These are phyloP conservation scores for Apeltes quadracus DNA, from an alignment of 2,113 vertebrate genomes.

Conservation along the genomic window DNA sequence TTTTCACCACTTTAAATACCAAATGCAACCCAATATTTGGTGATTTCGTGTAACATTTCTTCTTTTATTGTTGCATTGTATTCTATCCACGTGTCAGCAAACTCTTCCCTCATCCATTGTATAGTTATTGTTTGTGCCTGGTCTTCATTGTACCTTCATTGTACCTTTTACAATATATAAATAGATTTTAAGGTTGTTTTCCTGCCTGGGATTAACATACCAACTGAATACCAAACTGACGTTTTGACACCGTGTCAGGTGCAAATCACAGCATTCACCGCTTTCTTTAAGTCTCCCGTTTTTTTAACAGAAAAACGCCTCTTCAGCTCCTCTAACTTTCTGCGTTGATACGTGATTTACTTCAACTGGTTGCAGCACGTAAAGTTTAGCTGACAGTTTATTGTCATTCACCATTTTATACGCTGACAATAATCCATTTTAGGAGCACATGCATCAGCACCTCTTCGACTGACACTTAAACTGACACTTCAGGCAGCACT, in stretches of 20 bases:
- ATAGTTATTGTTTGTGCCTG: background rate
- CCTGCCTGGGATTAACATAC: background rate
- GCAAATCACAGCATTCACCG: too few relatives aligned
- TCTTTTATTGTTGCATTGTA: background rate
- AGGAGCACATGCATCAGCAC: conserved; percentile 3
- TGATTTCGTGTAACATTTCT: background rate
- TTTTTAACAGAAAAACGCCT: background rate
- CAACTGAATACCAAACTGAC: background rate
- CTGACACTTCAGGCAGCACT: background rate
- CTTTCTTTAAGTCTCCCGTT: conserved; percentile 8
- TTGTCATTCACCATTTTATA: conserved; percentile 2
- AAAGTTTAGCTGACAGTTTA: conserved; percentile 1
- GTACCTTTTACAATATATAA: background rate
- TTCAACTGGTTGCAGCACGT: background rate
- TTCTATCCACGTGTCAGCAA: background rate
- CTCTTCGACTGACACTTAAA: background rate
- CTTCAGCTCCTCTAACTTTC: conserved; percentile 3
- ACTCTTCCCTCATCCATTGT: background rate
- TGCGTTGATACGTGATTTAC: background rate
- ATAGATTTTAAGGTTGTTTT: background rate
- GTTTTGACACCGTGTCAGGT: background rate
- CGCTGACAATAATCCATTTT: background rate
- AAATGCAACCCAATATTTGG: background rate
- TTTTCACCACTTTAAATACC: background rate
- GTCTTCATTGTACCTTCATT: background rate